These are phyloP conservation scores for Myrmecobius fasciatus DNA, from an alignment of 2,113 vertebrate species.

Conservation along the genomic window DNA sequence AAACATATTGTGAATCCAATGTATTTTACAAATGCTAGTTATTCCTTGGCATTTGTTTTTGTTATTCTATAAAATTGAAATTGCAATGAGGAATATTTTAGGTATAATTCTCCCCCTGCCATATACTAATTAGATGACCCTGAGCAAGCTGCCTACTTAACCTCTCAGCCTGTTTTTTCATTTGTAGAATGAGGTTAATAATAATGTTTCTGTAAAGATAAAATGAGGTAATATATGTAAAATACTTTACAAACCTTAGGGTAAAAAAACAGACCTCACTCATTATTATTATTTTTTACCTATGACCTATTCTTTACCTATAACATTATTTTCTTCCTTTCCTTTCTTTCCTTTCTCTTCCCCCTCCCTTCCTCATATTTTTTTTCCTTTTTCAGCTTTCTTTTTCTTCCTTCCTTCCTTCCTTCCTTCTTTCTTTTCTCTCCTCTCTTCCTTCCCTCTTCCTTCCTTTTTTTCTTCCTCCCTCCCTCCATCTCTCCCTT, in stretches of 20 bases:
- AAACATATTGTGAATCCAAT: not conserved
- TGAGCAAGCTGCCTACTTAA: not conserved
- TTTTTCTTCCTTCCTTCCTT: too few species aligned
- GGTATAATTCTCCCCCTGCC: not conserved
- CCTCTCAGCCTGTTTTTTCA: not conserved
- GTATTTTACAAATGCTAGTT: not conserved
- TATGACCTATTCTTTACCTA: not conserved
- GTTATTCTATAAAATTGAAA: not conserved
- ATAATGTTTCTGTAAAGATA: not conserved
- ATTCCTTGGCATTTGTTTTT: not conserved
- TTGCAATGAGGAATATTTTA: not conserved
- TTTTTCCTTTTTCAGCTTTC: too few species aligned
- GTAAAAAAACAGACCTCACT: not conserved
- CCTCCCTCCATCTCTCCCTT: too few species aligned
- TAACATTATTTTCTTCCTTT: too few species aligned
- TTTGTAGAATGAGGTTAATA: not conserved
- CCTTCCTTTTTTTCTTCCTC: too few species aligned
- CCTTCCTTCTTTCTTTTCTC: too few species aligned
- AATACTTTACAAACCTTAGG: not conserved
- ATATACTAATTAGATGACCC: not conserved
- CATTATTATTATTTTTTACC: not conserved
- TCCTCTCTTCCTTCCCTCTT: too few species aligned
- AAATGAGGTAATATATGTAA: not conserved
- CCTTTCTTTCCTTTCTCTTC: too few species aligned
- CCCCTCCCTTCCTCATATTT: too few species aligned